phyloP scores from a whole-genome alignment of 2,113 vertebrate species.

The Vimba vimba region DNA sequence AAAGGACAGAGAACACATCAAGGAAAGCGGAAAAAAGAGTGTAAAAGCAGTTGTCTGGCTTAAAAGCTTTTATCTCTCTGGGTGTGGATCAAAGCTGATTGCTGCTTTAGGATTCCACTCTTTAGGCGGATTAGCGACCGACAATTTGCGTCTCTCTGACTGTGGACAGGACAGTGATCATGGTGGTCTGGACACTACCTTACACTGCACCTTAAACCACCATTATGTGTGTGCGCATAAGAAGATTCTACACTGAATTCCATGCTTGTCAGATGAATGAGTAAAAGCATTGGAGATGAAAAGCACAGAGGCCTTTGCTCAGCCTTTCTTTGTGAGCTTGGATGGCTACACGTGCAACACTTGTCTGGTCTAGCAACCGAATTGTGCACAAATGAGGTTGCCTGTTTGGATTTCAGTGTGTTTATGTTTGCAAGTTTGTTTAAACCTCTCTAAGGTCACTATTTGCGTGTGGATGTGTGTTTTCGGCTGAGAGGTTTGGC shows the following conservation, averaged over 20 bases:
- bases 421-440: constrained; percentile 36
- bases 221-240: background rate
- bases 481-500: constrained; percentile 20
- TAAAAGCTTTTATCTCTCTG: constrained; percentile 48
- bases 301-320: constrained; percentile 18
- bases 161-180: background rate
- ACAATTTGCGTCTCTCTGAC: constrained; percentile 19
- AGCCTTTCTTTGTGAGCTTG: background rate
- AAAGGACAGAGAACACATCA: constrained; percentile 18
- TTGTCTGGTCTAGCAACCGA: background rate
- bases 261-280: constrained; percentile 31
- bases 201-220: background rate
- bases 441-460: constrained; percentile 35
- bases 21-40: background rate
- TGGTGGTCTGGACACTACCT: background rate
- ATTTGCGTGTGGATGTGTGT: constrained; percentile 35
- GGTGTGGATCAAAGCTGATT: constrained; percentile 43
- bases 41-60: constrained; percentile 21
- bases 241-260: background rate
- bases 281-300: constrained; percentile 11
- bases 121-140: constrained; percentile 43
- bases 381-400: constrained; percentile 15
- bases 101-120: constrained; percentile 26
- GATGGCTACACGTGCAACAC: background rate
- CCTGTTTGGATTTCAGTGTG: constrained; percentile 6